phyloP scores from a whole-genome alignment of 2,888 invertebrate species.

The Bellardia bayeri region DNA sequence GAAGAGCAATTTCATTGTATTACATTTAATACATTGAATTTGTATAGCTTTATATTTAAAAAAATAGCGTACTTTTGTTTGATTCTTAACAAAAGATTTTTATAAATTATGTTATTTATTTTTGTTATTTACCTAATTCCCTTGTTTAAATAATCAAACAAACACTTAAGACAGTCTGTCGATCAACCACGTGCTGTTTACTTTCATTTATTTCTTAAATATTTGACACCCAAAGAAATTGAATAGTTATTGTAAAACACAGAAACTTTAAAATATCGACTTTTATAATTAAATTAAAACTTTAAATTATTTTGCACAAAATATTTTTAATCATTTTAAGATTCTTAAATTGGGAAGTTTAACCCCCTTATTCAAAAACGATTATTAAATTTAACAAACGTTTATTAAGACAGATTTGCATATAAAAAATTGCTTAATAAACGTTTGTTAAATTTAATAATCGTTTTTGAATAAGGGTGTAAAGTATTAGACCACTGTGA shows the following conservation, averaged over 20 bases:
- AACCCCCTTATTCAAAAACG: no score
- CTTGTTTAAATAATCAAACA: conserved; percentile 1
- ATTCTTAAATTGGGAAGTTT: no score
- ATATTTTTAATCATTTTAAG: no score
- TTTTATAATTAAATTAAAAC: no score
- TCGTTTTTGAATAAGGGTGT: no score
- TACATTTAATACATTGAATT: background rate
- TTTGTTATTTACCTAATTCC: background rate
- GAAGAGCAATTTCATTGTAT: background rate
- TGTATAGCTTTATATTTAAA: background rate
- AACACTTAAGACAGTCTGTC: background rate
- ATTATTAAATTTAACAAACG: no score
- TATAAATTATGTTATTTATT: background rate
- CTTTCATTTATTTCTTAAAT: conserved; percentile 25
- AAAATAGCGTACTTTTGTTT: conserved; percentile 20
- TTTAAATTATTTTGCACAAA: no score
- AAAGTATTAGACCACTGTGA: no score
- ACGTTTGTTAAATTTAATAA: no score
- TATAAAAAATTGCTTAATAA: no score
- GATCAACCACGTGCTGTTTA: conserved; percentile 6
- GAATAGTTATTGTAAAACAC: background rate
- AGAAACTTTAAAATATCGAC: no score
- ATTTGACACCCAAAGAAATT: background rate
- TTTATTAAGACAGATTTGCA: no score
- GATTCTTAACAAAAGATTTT: conserved; percentile 11